Evolutionary conservation across 2,888 invertebrate genomes (phyloP).

Genomic region (Euproctis similis): DNA sequence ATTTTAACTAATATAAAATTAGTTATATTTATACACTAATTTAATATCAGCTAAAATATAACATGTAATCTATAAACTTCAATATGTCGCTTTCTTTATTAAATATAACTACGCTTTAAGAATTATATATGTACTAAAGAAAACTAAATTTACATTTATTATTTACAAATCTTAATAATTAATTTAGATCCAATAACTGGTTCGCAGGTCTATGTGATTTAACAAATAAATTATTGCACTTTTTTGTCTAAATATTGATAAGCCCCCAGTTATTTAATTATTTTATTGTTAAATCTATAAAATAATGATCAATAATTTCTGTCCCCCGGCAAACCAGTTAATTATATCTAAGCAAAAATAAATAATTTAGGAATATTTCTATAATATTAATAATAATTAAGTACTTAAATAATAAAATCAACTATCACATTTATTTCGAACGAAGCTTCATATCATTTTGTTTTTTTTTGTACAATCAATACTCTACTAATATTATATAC

Average conservation of each 20-base stretch:
- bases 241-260: slow-evolving; percentile 5
- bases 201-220: slow-evolving; percentile 22
- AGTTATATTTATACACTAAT: too few species aligned
- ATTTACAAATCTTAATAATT: slow-evolving; percentile 42
- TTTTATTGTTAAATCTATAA: slow-evolving; percentile 1
- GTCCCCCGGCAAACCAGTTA: slow-evolving; percentile 30
- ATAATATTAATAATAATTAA: slow-evolving; percentile 71
- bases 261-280: slow-evolving; percentile 1
- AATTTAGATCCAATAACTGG: slow-evolving; percentile 32
- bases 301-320: slow-evolving; percentile 12
- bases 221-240: slow-evolving; percentile 34
- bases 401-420: too few species aligned
- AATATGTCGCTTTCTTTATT: background rate
- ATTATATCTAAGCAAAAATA: slow-evolving; percentile 43
- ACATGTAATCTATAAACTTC: too few species aligned
- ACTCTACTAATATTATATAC: slow-evolving; percentile 25
- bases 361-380: slow-evolving; percentile 71
- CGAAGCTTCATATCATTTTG: slow-evolving; percentile 63
- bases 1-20: slow-evolving; percentile 36
- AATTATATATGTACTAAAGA: slow-evolving; percentile 33
- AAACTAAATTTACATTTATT: slow-evolving; percentile 47
- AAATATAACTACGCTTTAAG: slow-evolving; percentile 35
- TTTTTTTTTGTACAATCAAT: slow-evolving; percentile 51
- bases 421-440: slow-evolving; percentile 75
- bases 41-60: too few species aligned